Conservation (phyloP, 2,888 invertebrate genomes). For the Agonopterix arenella region DNA sequence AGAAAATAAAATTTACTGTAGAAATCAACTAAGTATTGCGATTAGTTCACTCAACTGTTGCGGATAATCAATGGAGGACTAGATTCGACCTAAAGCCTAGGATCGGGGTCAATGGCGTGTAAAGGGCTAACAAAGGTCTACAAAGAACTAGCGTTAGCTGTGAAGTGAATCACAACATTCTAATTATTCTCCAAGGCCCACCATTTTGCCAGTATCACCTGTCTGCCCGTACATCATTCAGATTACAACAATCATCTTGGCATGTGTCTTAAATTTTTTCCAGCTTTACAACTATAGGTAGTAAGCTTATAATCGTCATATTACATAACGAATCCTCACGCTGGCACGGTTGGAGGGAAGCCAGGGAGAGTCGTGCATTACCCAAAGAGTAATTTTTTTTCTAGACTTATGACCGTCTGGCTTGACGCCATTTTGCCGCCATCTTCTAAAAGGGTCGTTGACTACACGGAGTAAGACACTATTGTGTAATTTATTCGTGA, state of each 20-base stretch:
- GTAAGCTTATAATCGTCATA: slow-evolving; percentile 4
- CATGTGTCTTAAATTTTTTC: slow-evolving; percentile 19
- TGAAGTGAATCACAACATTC: not conserved
- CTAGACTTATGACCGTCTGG: slow-evolving; percentile 42
- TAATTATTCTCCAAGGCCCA: not conserved
- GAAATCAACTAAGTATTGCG: no score
- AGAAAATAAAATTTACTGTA: no score
- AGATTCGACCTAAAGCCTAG: no score
- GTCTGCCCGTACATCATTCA: slow-evolving; percentile 26
- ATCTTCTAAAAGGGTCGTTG: slow-evolving; percentile 39
- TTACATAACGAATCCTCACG: slow-evolving; percentile 29
- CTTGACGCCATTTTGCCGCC: slow-evolving; percentile 42
- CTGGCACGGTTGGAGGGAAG: slow-evolving; percentile 49
- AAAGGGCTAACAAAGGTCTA: no score
- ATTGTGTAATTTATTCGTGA: slow-evolving; percentile 9
- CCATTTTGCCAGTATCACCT: slow-evolving; percentile 27
- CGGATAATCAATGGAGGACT: no score
- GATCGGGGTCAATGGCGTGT: no score
- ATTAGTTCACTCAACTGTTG: no score
- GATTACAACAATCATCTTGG: slow-evolving; percentile 25
- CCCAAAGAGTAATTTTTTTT: slow-evolving; percentile 37
- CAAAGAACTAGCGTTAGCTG: no score
- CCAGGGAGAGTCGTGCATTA: slow-evolving; percentile 42
- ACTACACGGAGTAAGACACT: slow-evolving; percentile 17
- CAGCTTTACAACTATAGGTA: slow-evolving; percentile 13